Base-by-base conservation (phyloP, 2,888 invertebrate species). In the Parasteatoda lunata region DNA sequence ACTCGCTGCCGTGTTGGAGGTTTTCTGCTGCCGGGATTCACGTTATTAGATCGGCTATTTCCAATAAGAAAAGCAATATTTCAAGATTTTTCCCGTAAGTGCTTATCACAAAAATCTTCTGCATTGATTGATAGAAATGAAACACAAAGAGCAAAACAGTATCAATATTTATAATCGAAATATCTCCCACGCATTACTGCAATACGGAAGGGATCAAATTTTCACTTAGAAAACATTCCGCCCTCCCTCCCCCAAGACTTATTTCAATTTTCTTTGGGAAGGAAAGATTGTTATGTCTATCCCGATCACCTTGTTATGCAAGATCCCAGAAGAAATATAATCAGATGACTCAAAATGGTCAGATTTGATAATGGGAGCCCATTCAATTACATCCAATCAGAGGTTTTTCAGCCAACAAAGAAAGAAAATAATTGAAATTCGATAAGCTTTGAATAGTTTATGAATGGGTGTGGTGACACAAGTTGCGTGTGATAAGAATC, bases 391-490 rank as follows among this genome's bases (percentile, higher is more conserved):
- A 59, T 13, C 8, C 9, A 5, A 8, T 59, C 59, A 59, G 9
- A 30, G 30, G 8, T 59, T n/a, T 13, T 59, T 59, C 8, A 13
- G 59, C 8, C n/a, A 59, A 59, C 59, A 59, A 4, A 59, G n/a
- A 13, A 8, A 59, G 59, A 59, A 80, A 79, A 79, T 64, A 79
- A 71, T 72, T 66, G 72, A 59, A 80, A 80, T 73, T 73, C 66
- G 66, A 73, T 72, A 59, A 73, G 72, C 65, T 80, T 69, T 81
- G 81, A 81, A 73, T 81, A 69, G n/a, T 30, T 68, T 48, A 47
- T 69, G 51, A 47, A 54, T 52, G 81, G 81, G 81, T 81, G 81
- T 81, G 81, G 81, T 54, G 59, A 47, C 15, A 45, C 47, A 64
- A 69, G 49, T 47, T 48, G 73, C 73, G 66, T 80, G 80, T 47